Conservation (phyloP, 1,140 invertebrate genomes). For the Coptotermes formosanus region DNA sequence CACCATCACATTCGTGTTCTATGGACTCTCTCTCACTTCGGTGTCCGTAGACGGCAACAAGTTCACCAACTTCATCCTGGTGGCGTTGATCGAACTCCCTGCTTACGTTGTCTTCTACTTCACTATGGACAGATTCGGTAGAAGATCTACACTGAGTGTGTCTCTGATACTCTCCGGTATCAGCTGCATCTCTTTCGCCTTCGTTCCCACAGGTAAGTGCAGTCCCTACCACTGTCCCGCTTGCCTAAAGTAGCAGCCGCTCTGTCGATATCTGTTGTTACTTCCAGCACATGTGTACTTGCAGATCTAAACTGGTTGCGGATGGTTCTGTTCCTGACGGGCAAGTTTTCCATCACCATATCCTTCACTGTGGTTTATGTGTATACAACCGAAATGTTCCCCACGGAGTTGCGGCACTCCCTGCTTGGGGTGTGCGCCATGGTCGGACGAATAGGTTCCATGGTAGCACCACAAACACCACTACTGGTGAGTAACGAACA, state of each 20-base stretch:
- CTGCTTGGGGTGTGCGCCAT: constrained; percentile 54
- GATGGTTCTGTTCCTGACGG: constrained; percentile 44
- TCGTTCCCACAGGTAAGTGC: background rate
- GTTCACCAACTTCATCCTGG: constrained; percentile 40
- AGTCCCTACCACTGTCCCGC: too few relatives aligned
- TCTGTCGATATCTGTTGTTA: too few relatives aligned
- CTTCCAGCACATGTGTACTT: too few relatives aligned
- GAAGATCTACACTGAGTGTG: background rate
- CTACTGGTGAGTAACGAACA: constrained; percentile 35
- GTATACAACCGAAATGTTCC: constrained; percentile 51
- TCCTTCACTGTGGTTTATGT: constrained; percentile 47
- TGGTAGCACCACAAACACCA: constrained; percentile 49
- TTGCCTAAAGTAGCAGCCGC: too few relatives aligned
- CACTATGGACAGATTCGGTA: constrained; percentile 35
- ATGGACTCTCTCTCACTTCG: constrained; percentile 53
- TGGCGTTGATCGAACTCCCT: constrained; percentile 42
- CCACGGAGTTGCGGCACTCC: constrained; percentile 50
- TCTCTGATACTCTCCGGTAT: background rate
- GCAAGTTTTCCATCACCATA: constrained; percentile 44
- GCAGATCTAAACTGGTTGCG: background rate
- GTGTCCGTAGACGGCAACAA: constrained; percentile 51
- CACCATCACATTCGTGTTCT: constrained; percentile 51
- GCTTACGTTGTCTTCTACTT: constrained; percentile 43
- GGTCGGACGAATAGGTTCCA: constrained; percentile 52
- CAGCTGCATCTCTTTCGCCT: background rate